Percentiles rank a stretch among this genome's conserved stretches.
phyloP scores from a whole-genome alignment of 2,888 invertebrate species.

The Caenorhabditis drosophilae region DNA sequence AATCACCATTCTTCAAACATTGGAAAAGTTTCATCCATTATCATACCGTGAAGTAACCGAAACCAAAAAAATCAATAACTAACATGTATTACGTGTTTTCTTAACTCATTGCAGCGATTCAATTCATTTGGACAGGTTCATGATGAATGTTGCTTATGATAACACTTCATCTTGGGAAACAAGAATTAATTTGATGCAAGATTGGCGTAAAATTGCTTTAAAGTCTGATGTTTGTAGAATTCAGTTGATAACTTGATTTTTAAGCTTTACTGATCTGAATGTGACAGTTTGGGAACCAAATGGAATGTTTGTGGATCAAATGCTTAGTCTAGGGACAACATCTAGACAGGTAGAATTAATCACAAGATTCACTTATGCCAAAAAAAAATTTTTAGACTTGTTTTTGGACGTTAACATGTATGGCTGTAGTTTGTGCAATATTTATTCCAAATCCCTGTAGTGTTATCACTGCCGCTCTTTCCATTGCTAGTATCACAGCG shows the following conservation, averaged over 20 bases:
- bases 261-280: constrained; percentile 57
- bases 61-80: no score
- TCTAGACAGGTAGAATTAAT: constrained; percentile 53
- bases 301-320: constrained; percentile 68
- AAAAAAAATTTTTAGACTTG: constrained; percentile 55
- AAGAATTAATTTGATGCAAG: constrained; percentile 62
- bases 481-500: constrained; percentile 64
- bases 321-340: constrained; percentile 62
- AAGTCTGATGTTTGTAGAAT: constrained; percentile 23
- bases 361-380: no score
- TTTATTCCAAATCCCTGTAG: constrained; percentile 66
- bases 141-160: constrained; percentile 63
- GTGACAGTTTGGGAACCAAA: constrained; percentile 65
- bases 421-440: constrained; percentile 66
- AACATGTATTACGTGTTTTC: no score
- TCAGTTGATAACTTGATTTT: not conserved
- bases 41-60: constrained; percentile 14
- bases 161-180: constrained; percentile 64
- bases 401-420: constrained; percentile 61
- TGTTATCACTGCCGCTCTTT: constrained; percentile 59
- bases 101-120: constrained; percentile 15
- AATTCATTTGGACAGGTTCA: constrained; percentile 49
- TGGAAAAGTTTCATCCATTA: constrained; percentile 58
- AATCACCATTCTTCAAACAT: constrained; percentile 65
- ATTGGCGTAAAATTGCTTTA: constrained; percentile 61